Evolutionary conservation across 2,797 vertebrate genomes (phyloP).

Genomic region (Sebastes reedi): DNA sequence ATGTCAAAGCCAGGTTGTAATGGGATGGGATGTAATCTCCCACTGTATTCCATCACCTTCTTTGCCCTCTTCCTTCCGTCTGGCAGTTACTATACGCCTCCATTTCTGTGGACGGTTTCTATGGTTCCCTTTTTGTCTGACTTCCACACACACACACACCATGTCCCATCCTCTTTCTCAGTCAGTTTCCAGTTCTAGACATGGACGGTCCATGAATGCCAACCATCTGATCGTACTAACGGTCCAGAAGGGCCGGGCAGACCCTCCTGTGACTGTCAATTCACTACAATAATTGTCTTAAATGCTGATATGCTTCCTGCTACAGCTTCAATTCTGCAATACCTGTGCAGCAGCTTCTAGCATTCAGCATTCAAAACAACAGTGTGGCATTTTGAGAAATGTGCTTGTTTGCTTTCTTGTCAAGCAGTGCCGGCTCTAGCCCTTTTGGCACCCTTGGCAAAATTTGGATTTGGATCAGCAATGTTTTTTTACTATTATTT

Average conservation of each 20-base stretch:
- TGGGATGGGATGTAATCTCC: slow-evolving; percentile 6
- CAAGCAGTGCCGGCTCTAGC: too few species aligned
- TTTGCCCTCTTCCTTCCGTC: background rate
- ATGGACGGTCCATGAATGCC: slow-evolving; percentile 38
- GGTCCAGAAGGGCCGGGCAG: slow-evolving; percentile 70
- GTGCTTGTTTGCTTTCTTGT: background rate
- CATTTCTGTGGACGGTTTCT: slow-evolving; percentile 29
- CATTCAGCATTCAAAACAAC: background rate
- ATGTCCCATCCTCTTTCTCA: slow-evolving; percentile 19
- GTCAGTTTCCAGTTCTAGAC: slow-evolving; percentile 41
- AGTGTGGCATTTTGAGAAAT: background rate
- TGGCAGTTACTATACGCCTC: background rate
- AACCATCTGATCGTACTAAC: slow-evolving; percentile 77
- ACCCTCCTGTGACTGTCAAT: slow-evolving; percentile 40
- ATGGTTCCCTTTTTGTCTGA: slow-evolving; percentile 43
- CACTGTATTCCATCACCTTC: background rate
- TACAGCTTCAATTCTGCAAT: background rate
- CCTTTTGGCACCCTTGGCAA: too few species aligned
- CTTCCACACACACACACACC: slow-evolving; percentile 29
- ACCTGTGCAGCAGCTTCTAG: background rate
- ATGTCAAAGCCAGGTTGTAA: background rate
- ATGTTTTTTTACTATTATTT: too few species aligned
- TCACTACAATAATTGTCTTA: slow-evolving; percentile 10
- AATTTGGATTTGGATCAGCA: too few species aligned
- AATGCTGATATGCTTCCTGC: background rate